Conservation (phyloP, 2,888 invertebrate species). For the Acanthosepion lycidas region DNA sequence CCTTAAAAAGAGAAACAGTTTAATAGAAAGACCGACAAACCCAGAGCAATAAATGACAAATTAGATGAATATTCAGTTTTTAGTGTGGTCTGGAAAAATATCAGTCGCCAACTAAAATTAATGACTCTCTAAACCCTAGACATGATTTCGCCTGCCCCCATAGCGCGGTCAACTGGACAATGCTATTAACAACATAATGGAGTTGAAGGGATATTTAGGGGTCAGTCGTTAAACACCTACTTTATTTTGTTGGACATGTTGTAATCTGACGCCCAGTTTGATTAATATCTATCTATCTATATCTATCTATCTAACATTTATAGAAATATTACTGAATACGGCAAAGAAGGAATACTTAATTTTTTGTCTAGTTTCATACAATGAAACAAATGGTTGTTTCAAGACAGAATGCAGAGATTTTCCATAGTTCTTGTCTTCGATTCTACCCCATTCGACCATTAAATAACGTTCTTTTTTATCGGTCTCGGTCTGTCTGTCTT, state of each 20-base stretch:
- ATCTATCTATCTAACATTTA: too few relatives aligned
- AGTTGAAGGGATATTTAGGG: not conserved
- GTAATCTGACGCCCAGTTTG: not conserved
- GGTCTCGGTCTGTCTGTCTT: too few relatives aligned
- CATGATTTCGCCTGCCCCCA: not conserved
- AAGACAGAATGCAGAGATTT: too few relatives aligned
- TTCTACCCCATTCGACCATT: too few relatives aligned
- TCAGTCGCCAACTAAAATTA: conserved; percentile 7
- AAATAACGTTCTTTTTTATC: too few relatives aligned
- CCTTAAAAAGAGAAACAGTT: not conserved
- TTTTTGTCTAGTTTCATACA: too few relatives aligned
- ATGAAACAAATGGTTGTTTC: too few relatives aligned
- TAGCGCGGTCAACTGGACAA: not conserved
- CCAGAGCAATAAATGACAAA: not conserved
- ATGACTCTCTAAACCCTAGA: not conserved
- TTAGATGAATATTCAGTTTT: not conserved
- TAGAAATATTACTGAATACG: too few relatives aligned
- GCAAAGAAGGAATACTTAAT: too few relatives aligned
- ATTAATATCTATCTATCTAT: not conserved
- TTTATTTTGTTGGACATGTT: not conserved
- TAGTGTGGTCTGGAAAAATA: not conserved
- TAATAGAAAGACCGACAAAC: not conserved
- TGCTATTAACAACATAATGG: not conserved
- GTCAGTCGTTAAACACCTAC: not conserved
- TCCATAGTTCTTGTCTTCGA: too few relatives aligned